These are phyloP conservation scores for Neomicropteryx cornuta DNA, from an alignment of 1,140 invertebrate genomes.

Conservation along the genomic window DNA sequence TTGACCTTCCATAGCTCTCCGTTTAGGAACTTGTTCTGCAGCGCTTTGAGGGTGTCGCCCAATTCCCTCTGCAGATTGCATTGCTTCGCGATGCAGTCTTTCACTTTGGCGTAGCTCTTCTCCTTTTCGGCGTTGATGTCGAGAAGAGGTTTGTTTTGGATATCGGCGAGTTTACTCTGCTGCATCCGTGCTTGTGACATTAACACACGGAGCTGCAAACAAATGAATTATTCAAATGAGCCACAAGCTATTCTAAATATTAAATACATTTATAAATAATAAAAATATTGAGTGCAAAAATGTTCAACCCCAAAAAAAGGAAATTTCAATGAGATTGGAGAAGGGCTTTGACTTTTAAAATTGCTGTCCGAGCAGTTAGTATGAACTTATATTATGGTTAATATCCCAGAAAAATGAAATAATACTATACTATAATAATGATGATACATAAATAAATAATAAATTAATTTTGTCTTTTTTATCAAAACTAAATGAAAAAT, in stretches of 20 bases:
- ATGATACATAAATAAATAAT: no score
- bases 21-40: constrained; percentile 16
- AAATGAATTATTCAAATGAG: not conserved
- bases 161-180: constrained; percentile 22
- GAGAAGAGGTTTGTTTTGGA: constrained; percentile 24
- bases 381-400: no score
- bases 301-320: no score
- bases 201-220: constrained; percentile 10
- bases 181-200: constrained; percentile 18
- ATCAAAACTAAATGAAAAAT: no score
- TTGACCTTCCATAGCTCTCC: constrained; percentile 20
- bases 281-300: no score
- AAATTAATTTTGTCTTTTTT: no score
- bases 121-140: constrained; percentile 22
- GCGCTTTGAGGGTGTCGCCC: constrained; percentile 6
- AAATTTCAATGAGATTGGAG: no score
- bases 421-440: no score
- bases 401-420: no score
- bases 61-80: constrained; percentile 18
- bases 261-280: not conserved
- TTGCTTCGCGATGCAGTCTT: constrained; percentile 18
- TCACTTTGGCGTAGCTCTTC: constrained; percentile 16
- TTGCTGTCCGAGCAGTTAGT: no score
- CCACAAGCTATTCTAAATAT: not conserved
- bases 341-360: no score